phyloP scores from a whole-genome alignment of 2,888 invertebrate genomes.

The Synanthedon vespiformis region DNA sequence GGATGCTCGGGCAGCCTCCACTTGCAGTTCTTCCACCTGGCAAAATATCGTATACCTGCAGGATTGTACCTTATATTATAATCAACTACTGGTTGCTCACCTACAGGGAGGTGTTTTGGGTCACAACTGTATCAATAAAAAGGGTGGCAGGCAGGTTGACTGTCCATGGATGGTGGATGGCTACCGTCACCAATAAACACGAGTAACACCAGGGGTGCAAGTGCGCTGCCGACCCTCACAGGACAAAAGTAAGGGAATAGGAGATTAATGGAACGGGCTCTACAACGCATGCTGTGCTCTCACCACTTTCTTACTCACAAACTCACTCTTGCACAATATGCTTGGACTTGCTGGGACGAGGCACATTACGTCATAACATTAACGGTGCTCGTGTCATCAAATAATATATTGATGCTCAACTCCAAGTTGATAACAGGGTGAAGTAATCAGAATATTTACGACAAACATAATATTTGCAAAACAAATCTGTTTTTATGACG shows the following conservation, averaged over 20 bases:
- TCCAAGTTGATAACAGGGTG: neutral
- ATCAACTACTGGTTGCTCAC: conserved; percentile 63
- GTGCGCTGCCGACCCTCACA: no score
- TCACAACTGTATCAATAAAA: conserved; percentile 15
- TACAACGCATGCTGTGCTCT: neutral
- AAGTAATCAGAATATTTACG: conserved; percentile 1
- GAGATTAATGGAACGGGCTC: no score
- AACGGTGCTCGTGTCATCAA: neutral
- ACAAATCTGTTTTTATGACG: neutral
- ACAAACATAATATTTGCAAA: neutral
- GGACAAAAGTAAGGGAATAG: no score
- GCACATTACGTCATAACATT: neutral
- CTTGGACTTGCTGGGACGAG: neutral
- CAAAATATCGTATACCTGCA: conserved; percentile 85
- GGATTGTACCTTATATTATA: conserved; percentile 70
- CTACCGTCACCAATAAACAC: no score
- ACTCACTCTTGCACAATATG: neutral
- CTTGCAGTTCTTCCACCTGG: conserved; percentile 87
- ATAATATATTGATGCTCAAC: neutral
- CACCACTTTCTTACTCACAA: no score
- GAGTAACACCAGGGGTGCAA: no score
- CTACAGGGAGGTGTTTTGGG: conserved; percentile 36
- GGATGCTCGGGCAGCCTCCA: conserved; percentile 78
- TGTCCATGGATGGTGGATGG: no score
- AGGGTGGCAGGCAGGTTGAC: neutral